Conservation (phyloP, 2,888 invertebrate species). For the Cheilosia vernalis region DNA sequence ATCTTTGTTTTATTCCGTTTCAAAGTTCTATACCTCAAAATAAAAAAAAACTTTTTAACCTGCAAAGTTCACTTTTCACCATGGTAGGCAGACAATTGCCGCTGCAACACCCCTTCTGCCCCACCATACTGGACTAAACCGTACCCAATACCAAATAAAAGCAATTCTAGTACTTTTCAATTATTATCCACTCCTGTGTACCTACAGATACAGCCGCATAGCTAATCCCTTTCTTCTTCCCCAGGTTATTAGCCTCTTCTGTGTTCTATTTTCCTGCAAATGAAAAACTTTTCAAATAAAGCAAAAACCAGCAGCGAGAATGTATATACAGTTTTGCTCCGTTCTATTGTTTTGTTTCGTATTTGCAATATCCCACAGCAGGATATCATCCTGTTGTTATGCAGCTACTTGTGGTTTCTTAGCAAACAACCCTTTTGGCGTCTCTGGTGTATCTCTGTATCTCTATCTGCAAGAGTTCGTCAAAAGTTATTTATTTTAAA, state of each 20-base stretch:
- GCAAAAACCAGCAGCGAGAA: background rate
- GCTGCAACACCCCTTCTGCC: too few relatives aligned
- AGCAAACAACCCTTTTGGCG: conserved; percentile 22
- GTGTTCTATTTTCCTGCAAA: conserved; percentile 20
- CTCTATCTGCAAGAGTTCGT: conserved; percentile 18
- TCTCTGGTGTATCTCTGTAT: background rate
- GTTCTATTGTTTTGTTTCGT: background rate
- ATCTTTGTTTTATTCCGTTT: too few relatives aligned
- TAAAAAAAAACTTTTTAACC: too few relatives aligned
- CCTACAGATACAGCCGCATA: background rate
- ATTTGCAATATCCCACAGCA: conserved; percentile 25
- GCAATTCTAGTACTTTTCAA: too few relatives aligned
- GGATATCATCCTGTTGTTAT: conserved; percentile 29
- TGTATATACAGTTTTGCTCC: background rate
- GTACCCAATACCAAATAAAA: too few relatives aligned
- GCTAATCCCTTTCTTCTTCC: background rate
- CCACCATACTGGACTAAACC: too few relatives aligned
- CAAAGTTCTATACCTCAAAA: too few relatives aligned
- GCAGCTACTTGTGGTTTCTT: conserved; percentile 47
- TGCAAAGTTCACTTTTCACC: too few relatives aligned
- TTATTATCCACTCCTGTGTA: too few relatives aligned
- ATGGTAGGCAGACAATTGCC: too few relatives aligned
- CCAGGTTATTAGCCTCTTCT: conserved; percentile 13
- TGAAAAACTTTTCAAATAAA: conserved; percentile 36
- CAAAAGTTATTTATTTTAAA: conserved; percentile 50